phyloP scores from a whole-genome alignment of 2,113 vertebrate species.

The Laticauda laticaudata region DNA sequence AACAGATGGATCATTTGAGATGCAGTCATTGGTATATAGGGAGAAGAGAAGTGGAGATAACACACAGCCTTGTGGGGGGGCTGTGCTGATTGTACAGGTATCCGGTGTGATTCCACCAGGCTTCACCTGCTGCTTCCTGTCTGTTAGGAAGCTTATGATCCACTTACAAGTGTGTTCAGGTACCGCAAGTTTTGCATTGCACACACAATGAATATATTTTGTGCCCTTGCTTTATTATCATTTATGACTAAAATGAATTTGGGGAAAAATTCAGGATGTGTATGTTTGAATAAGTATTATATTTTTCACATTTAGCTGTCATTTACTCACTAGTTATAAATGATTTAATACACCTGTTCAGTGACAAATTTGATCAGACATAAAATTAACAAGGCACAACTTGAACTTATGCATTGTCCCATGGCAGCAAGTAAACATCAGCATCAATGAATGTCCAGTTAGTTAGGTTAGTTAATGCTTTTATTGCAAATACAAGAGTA shows the following conservation, averaged over 20 bases:
- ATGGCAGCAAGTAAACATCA: background rate
- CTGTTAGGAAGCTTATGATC: too few relatives aligned
- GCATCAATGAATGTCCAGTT: background rate
- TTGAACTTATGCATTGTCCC: background rate
- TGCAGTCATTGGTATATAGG: too few relatives aligned
- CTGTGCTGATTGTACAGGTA: too few relatives aligned
- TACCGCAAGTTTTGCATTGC: too few relatives aligned
- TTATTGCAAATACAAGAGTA: background rate
- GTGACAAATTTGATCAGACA: background rate
- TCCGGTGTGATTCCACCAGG: too few relatives aligned
- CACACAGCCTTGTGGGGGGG: too few relatives aligned
- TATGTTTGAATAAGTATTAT: background rate
- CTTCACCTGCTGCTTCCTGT: too few relatives aligned
- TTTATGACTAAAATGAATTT: constrained; percentile 5
- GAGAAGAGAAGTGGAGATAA: too few relatives aligned
- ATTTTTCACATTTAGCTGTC: background rate
- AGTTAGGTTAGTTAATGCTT: background rate
- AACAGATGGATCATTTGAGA: too few relatives aligned
- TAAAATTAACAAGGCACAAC: background rate
- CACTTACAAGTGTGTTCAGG: too few relatives aligned
- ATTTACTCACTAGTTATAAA: background rate
- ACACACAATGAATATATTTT: constrained; percentile 5
- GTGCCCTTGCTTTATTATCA: background rate
- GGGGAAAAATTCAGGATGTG: background rate
- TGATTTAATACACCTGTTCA: background rate